phyloP scores from a whole-genome alignment of 2,888 invertebrate genomes.

The Panopea generosa region DNA sequence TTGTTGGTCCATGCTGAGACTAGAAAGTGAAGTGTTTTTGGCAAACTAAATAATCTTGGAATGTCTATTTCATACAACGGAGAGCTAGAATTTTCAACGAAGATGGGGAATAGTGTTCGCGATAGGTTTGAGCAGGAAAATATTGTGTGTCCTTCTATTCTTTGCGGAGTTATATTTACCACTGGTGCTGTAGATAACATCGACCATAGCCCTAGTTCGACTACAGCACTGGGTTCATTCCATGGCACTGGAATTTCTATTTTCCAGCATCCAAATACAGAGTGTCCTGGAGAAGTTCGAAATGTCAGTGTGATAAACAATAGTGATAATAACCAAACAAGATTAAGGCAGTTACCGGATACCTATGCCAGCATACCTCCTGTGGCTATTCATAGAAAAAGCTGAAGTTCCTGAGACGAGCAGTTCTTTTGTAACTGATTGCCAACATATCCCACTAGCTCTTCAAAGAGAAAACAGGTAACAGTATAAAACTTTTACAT shows the following conservation, averaged over 20 bases:
- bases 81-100: slow-evolving; percentile 4
- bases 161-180: neutral
- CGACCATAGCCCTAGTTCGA: slow-evolving; percentile 16
- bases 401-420: no score
- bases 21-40: slow-evolving; percentile 54
- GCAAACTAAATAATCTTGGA: slow-evolving; percentile 45
- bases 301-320: no score
- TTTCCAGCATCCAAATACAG: neutral
- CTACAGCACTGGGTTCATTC: slow-evolving; percentile 9
- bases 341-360: no score
- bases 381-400: no score
- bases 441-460: no score
- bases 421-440: no score
- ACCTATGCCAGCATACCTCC: no score
- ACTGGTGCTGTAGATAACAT: slow-evolving; percentile 19
- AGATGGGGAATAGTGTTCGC: neutral
- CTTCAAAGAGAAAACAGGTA: no score
- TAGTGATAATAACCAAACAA: no score
- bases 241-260: slow-evolving; percentile 18
- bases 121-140: neutral
- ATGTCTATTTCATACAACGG: slow-evolving; percentile 51
- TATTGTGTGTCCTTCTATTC: slow-evolving; percentile 11
- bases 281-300: no score
- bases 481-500: no score
- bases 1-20: slow-evolving; percentile 56